These are phyloP conservation scores for Trachemys scripta DNA, from an alignment of 2,113 vertebrate genomes.

Conservation along the genomic window DNA sequence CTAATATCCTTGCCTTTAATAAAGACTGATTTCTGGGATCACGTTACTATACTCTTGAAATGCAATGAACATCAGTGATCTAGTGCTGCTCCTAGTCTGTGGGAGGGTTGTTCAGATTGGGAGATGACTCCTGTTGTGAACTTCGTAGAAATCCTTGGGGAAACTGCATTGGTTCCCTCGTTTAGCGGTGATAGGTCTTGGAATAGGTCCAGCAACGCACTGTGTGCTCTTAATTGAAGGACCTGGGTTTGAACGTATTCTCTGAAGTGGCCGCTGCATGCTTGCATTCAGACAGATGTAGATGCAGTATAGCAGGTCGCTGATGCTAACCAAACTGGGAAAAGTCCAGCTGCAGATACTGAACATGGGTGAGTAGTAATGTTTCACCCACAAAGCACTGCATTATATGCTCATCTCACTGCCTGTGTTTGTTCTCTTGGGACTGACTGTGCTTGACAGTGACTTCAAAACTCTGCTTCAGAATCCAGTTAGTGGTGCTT, in stretches of 20 bases:
- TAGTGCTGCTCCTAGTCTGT: not conserved
- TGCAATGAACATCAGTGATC: not conserved
- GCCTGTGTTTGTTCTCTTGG: not conserved
- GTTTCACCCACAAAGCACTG: not conserved
- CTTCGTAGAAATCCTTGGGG: not conserved
- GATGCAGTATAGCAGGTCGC: not conserved
- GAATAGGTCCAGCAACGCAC: not conserved
- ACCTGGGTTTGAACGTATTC: not conserved
- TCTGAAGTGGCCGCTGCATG: not conserved
- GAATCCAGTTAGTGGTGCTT: not conserved
- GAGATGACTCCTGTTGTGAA: not conserved
- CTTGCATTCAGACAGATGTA: not conserved
- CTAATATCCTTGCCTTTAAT: conserved; percentile 16
- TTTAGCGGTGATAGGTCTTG: accelerated
- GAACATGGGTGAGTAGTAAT: not conserved
- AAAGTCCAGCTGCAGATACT: not conserved
- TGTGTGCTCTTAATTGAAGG: not conserved
- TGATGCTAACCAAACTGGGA: not conserved
- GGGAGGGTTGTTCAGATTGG: not conserved
- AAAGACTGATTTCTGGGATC: accelerated
- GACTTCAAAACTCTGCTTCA: not conserved
- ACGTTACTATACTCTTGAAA: not conserved
- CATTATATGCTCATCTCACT: not conserved
- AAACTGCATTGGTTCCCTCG: not conserved
- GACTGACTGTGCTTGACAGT: not conserved